Base-by-base conservation (phyloP, 2,888 invertebrate genomes). In the Epinotia bilunana region DNA sequence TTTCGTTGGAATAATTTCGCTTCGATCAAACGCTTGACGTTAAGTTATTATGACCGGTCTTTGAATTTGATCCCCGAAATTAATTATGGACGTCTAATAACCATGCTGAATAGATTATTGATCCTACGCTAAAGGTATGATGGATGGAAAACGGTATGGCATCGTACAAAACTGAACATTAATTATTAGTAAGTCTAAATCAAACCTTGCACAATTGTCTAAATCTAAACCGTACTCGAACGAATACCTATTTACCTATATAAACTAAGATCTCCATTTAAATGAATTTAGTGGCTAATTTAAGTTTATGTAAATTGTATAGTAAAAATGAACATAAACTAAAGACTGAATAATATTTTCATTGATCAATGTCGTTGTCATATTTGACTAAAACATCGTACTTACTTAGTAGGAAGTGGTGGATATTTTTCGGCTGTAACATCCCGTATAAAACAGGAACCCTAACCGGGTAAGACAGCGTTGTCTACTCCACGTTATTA, bases 401-500 rank as follows among this genome's bases (percentile, higher is more conserved):
- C n/a, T n/a, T n/a, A n/a, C n/a, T n/a, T n/a, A n/a, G 16, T 18
- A 33, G 53, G n/a, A 28, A 53, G 23, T 28, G 20, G 13, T 49
- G 20, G 23, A 49, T 64, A 16, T 46, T 64, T 64, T 49, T 28
- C 18, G 49, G 16, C 43, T 12, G 13, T 20, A 46, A 16, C 49
- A 55, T 20, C 53, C 64, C 28, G 72, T 63, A 72, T 77, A 71
- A 76, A 79, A 71, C 46, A 71, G 65, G 79, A 86, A 79, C 85
- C 86, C 85, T 87, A 83, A 80, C 76, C 77, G 78, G 79, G 79
- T 79, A 82, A 82, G 82, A 83, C 79, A 79, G 81, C 81, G 84
- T 83, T 87, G 85, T 87, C 85, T 86, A 83, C 81, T 87, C 83
- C 71, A 78, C 84, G 82, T 86, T 90, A 88, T 89, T 89, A 90